Evolutionary conservation across 1,140 invertebrate genomes (phyloP).

Genomic region (Bombus polaris): DNA sequence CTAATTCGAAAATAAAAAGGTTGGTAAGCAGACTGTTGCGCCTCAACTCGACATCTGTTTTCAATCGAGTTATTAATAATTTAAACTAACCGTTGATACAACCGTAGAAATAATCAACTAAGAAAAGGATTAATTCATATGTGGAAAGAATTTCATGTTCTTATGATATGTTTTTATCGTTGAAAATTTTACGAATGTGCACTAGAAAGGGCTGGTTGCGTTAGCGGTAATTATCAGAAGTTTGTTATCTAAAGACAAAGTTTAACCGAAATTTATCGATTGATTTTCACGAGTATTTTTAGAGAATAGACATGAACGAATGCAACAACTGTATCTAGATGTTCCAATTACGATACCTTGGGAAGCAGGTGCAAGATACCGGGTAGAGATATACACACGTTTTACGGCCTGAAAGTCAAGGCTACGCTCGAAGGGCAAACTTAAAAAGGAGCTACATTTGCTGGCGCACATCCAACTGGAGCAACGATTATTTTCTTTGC

Average conservation of each 20-base stretch:
- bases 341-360: slow-evolving; percentile 7
- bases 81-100: too few relatives aligned
- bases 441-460: slow-evolving; percentile 47
- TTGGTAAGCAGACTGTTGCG: too few relatives aligned
- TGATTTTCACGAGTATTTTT: neutral
- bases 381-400: neutral
- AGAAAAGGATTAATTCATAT: too few relatives aligned
- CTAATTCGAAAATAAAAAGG: too few relatives aligned
- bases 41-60: too few relatives aligned
- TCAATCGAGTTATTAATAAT: too few relatives aligned
- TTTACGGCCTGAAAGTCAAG: slow-evolving; percentile 43
- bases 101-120: too few relatives aligned
- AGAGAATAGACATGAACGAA: neutral
- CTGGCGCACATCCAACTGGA: slow-evolving; percentile 40
- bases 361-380: slow-evolving; percentile 18
- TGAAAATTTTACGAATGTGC: neutral
- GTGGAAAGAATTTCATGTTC: too few relatives aligned
- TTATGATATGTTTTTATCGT: neutral
- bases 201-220: neutral
- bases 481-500: slow-evolving; percentile 47
- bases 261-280: neutral
- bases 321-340: slow-evolving; percentile 10
- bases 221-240: neutral
- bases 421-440: slow-evolving; percentile 34
- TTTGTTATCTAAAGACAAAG: neutral